Conservation (phyloP, 2,797 vertebrate genomes). For the Lithobates sylvaticus region DNA sequence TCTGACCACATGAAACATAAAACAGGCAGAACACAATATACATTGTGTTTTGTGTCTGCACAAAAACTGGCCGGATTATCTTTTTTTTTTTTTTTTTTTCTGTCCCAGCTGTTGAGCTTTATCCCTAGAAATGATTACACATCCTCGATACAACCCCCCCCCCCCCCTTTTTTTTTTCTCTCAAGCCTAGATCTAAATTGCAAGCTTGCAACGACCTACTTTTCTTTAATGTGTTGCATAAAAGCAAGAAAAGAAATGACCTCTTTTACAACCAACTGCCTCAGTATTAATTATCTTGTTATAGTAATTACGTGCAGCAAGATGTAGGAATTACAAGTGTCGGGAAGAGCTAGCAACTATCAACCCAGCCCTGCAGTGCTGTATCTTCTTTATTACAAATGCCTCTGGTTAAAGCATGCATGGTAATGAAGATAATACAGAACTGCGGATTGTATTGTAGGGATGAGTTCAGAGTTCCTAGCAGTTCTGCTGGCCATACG, state of each 20-base stretch:
- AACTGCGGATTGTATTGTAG: too few species aligned
- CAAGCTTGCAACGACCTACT: constrained; percentile 51
- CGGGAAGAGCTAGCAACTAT: too few species aligned
- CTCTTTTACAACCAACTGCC: constrained; percentile 5
- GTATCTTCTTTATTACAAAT: too few species aligned
- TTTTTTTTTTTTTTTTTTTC: constrained; percentile 33
- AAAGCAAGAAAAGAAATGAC: constrained; percentile 13
- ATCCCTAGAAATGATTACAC: constrained; percentile 51
- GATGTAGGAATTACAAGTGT: constrained; percentile 7
- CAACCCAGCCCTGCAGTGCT: too few species aligned
- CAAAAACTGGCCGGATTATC: constrained; percentile 50
- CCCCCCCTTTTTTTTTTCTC: constrained; percentile 4
- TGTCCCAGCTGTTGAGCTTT: constrained; percentile 57
- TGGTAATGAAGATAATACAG: not conserved
- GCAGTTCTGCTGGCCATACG: too few species aligned
- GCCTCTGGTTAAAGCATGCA: not conserved
- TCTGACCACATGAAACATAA: constrained; percentile 4
- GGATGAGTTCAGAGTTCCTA: too few species aligned
- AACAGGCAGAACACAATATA: constrained; percentile 25
- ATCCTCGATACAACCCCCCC: constrained; percentile 17
- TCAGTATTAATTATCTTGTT: constrained; percentile 49
- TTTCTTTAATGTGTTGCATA: constrained; percentile 31
- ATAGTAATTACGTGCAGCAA: constrained; percentile 34
- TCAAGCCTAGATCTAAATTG: constrained; percentile 48
- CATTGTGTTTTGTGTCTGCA: constrained; percentile 34